These are phyloP conservation scores for Ethmia dodecea DNA, from an alignment of 2,888 invertebrate genomes.

Conservation along the genomic window DNA sequence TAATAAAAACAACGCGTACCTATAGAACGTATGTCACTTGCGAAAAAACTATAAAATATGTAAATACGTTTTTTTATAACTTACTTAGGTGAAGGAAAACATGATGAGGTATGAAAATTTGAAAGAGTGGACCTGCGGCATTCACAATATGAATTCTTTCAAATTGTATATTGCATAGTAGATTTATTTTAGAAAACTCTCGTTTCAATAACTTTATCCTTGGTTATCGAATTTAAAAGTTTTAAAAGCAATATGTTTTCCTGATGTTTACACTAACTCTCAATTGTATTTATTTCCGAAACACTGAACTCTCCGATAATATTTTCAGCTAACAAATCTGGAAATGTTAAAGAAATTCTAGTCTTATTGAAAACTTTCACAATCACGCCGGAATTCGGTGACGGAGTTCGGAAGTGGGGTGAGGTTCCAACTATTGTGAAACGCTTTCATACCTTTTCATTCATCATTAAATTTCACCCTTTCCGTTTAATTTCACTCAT, in stretches of 20 bases:
- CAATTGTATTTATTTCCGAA: constrained; percentile 10
- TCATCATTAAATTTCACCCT: no score
- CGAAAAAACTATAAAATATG: no score
- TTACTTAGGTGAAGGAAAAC: no score
- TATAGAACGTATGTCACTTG: no score
- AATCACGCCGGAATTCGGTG: constrained; percentile 21
- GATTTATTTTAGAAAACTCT: not conserved
- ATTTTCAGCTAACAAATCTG: constrained; percentile 6
- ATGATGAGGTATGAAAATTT: no score
- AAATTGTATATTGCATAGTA: no score
- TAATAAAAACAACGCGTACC: no score
- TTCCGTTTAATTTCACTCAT: no score
- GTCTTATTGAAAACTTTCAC: constrained; percentile 15
- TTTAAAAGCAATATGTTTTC: not conserved
- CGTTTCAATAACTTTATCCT: not conserved
- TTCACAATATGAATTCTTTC: no score
- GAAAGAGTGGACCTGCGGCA: no score
- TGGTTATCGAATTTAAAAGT: not conserved
- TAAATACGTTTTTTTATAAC: no score
- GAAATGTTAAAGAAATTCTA: constrained; percentile 4
- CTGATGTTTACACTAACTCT: constrained; percentile 6
- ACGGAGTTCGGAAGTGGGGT: constrained; percentile 15
- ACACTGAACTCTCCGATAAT: constrained; percentile 8
- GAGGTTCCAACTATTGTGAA: constrained; percentile 16
- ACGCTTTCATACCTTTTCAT: constrained; percentile 18